Evolutionary conservation across 2,888 invertebrate genomes (phyloP), one percentile per base, ranked within the genome.

Genomic region (Therioaphis trifolii): DNA sequence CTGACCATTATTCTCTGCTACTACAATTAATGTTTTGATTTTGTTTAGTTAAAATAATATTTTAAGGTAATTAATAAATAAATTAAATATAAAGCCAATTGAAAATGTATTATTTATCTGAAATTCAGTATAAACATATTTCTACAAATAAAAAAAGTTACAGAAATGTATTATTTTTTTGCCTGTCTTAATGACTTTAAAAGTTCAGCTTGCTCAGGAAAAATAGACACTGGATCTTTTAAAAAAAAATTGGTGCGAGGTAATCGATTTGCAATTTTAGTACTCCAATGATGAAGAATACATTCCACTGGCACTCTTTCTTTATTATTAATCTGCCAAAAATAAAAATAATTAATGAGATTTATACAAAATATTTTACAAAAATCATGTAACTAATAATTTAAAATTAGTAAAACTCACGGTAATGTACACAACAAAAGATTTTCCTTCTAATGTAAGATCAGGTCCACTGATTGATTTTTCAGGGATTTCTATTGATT

Each of bases 391-490:
- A 24, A 15, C 61, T 21, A 46, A 49, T 15, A 29, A 46, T 12
- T 58, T 14, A 72, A 78, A 72, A 75, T 21, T 63, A 66, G 63
- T 29, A 69, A 72, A 79, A 88, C 92, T 91, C 88, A 95, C 93
- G 4, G 93, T 95, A 15, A 97, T 91, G 63, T 91, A 94, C n/a
- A 95, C 91, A 87, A 90, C 92, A 89, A 97, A 96, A 87, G 94
- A 93, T 88, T 95, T 96, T 21, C 92, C 91, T 88, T 97, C 93
- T 74, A 94, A 90, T 63, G 91, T 91, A 86, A 95, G 89, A 89
- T 97, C 93, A 0, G 97, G 97, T 0, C 97, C 97, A 84, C 90
- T 90, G 85, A 97, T 96, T 77, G 91, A 89, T 78, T 91, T 89
- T 24, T 92, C 90, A 0, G 96, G 96, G 89, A 97, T 89, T 84